Evolutionary conservation across 2,797 vertebrate species (phyloP).

Genomic region (Cirrhinus mrigala): DNA sequence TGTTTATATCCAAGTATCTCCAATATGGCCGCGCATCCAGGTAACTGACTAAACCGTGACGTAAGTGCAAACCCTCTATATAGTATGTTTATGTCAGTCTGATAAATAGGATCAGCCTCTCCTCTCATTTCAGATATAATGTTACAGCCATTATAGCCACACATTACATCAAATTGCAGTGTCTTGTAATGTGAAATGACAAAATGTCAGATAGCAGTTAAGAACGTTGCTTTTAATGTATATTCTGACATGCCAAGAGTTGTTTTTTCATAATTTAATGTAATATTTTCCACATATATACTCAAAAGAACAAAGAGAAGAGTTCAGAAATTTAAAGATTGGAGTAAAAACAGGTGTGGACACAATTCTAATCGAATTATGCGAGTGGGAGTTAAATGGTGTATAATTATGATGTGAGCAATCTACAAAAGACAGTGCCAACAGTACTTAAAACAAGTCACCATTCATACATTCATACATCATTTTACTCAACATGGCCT

Average conservation of each 20-base stretch:
- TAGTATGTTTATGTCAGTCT: neutral
- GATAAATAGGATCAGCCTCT: neutral
- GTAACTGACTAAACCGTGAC: too few relatives aligned
- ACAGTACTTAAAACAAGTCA: neutral
- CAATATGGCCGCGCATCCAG: too few relatives aligned
- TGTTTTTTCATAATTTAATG: neutral
- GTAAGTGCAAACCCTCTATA: neutral
- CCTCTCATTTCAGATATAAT: neutral
- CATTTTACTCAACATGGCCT: neutral
- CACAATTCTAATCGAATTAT: slow-evolving; percentile 20
- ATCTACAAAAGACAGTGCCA: slow-evolving; percentile 17
- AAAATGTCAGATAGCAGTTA: slow-evolving; percentile 6
- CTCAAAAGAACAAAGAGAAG: slow-evolving; percentile 6
- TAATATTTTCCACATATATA: neutral
- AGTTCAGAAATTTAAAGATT: slow-evolving; percentile 1
- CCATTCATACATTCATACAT: neutral
- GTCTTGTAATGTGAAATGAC: slow-evolving; percentile 5
- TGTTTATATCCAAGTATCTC: too few relatives aligned
- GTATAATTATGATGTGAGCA: slow-evolving; percentile 5
- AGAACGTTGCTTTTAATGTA: slow-evolving; percentile 17
- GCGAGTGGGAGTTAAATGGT: neutral
- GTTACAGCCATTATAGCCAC: neutral
- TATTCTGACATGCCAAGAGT: slow-evolving; percentile 39
- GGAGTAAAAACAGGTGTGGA: slow-evolving; percentile 3
- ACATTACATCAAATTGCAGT: neutral